A percentile compares a stretch with the other conserved stretches of the same genome.
These are phyloP conservation scores for Eudemis profundana DNA, from an alignment of 2,888 invertebrate species.

Conservation along the genomic window DNA sequence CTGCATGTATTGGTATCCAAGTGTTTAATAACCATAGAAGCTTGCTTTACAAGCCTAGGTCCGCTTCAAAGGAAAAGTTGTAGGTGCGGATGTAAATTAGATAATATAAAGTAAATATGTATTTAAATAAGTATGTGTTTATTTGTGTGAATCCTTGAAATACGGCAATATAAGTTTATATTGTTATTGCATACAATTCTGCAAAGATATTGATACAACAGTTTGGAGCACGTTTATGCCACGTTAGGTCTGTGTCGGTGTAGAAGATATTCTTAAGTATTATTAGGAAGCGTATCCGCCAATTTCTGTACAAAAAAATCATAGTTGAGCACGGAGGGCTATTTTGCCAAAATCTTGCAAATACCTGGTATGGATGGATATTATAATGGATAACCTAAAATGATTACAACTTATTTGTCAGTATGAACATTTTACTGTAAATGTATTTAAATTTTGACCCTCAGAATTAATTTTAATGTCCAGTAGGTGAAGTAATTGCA, in stretches of 20 bases:
- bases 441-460: constrained; percentile 24
- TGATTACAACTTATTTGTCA: constrained; percentile 11
- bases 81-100: background rate
- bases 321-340: too few species aligned
- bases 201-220: too few species aligned
- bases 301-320: too few species aligned
- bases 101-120: background rate
- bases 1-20: constrained; percentile 27
- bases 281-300: too few species aligned
- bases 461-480: constrained; percentile 13
- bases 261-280: too few species aligned
- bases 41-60: constrained; percentile 9
- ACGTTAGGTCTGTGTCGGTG: too few species aligned
- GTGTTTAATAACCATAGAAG: constrained; percentile 31
- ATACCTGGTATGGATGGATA: too few species aligned
- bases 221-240: too few species aligned
- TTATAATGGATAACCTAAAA: background rate
- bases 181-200: too few species aligned
- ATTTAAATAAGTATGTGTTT: background rate
- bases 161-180: too few species aligned
- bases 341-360: too few species aligned
- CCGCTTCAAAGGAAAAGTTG: constrained; percentile 15
- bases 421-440: constrained; percentile 11
- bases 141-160: too few species aligned
- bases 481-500: constrained; percentile 32